Evolutionary conservation across 2,113 vertebrate species (phyloP).

Genomic region (Chloebia gouldiae): DNA sequence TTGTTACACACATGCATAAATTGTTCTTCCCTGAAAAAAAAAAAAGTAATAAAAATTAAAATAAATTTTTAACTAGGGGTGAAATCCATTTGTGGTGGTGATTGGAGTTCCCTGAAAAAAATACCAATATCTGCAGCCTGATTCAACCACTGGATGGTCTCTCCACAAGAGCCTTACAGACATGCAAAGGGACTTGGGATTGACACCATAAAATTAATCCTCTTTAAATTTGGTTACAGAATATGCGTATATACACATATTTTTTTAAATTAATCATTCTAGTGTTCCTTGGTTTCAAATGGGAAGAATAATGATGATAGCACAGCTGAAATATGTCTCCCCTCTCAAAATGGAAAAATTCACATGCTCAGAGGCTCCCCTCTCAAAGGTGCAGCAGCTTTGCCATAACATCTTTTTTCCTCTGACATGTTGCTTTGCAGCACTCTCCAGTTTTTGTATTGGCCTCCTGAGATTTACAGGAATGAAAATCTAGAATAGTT

Average conservation of each 20-base stretch:
- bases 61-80: fast-evolving
- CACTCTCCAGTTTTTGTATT: background rate
- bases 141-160: background rate
- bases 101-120: background rate
- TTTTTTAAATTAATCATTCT: background rate
- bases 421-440: background rate
- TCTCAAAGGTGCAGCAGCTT: background rate
- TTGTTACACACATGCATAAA: background rate
- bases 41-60: background rate
- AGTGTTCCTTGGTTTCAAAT: background rate
- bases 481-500: background rate
- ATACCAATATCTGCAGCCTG: background rate
- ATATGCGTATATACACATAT: background rate
- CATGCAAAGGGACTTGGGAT: background rate
- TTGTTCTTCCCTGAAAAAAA: background rate
- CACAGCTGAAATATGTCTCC: background rate
- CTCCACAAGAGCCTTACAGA: background rate
- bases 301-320: background rate
- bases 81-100: background rate
- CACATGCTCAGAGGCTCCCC: background rate
- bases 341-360: background rate
- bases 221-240: background rate
- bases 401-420: background rate
- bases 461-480: background rate
- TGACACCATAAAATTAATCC: background rate